Percentiles rank a stretch among this genome's conserved stretches.
Evolutionary conservation across 1,140 invertebrate genomes (phyloP).

Genomic region (Tribolium madens): DNA sequence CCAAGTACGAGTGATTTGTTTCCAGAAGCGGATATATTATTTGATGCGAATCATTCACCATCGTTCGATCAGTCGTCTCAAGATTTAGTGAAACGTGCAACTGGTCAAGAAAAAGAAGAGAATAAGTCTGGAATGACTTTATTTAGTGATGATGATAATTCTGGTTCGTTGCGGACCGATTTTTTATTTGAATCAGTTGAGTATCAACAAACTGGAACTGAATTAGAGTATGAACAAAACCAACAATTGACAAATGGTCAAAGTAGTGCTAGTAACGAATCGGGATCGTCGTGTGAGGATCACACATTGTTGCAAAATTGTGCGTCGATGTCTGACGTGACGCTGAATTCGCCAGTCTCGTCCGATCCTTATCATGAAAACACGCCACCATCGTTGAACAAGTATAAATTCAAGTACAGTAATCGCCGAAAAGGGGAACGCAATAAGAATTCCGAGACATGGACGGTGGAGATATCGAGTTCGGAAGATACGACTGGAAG

Average conservation of each 20-base stretch:
- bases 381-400: conserved; percentile 58
- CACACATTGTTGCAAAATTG: conserved; percentile 62
- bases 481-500: conserved; percentile 61
- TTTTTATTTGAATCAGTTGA: conserved; percentile 61
- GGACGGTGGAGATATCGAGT: conserved; percentile 60
- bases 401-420: conserved; percentile 64
- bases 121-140: conserved; percentile 54
- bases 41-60: conserved; percentile 69
- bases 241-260: conserved; percentile 58
- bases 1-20: conserved; percentile 82
- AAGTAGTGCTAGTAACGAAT: conserved; percentile 54
- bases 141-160: conserved; percentile 64
- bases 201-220: conserved; percentile 56
- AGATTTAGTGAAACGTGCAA: conserved; percentile 55
- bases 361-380: conserved; percentile 57
- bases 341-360: conserved; percentile 62
- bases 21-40: conserved; percentile 79
- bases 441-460: conserved; percentile 49
- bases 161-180: conserved; percentile 59
- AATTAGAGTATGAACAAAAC: conserved; percentile 53
- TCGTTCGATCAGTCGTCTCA: conserved; percentile 63
- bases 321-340: conserved; percentile 64
- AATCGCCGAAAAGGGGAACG: conserved; percentile 63
- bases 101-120: conserved; percentile 45
- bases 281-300: conserved; percentile 61